These are phyloP conservation scores for Xyliphius kryptos DNA, from an alignment of 2,113 vertebrate genomes.

Conservation along the genomic window DNA sequence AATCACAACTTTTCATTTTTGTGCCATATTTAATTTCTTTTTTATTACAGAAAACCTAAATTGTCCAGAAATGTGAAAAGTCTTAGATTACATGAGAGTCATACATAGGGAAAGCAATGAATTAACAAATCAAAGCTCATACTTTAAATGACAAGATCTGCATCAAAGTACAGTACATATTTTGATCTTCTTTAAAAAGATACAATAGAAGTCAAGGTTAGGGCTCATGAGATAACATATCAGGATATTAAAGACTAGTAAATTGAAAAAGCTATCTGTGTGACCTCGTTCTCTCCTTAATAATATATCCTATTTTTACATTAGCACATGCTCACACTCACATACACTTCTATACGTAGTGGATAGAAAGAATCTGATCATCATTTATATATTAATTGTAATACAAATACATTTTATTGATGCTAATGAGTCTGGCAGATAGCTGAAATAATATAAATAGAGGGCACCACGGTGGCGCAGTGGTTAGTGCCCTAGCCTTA, in stretches of 20 bases:
- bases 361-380: not conserved
- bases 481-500: no score
- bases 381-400: constrained; percentile 7
- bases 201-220: constrained; percentile 22
- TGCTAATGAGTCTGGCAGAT: no score
- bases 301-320: constrained; percentile 29
- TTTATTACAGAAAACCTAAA: no score
- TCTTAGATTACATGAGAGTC: not conserved
- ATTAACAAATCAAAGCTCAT: constrained; percentile 10
- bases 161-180: not conserved
- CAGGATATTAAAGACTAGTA: constrained; percentile 23
- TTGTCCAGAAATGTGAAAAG: no score
- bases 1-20: no score
- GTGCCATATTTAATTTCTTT: no score
- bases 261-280: constrained; percentile 27
- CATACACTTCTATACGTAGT: not conserved
- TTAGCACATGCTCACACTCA: no score
- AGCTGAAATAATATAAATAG: no score
- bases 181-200: constrained; percentile 6
- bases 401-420: not conserved
- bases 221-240: constrained; percentile 22
- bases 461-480: no score
- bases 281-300: constrained; percentile 20
- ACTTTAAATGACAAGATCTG: not conserved
- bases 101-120: not conserved